Percentiles rank a stretch among this genome's conserved stretches.
These are phyloP conservation scores for Nibea albiflora DNA, from an alignment of 2,113 vertebrate species.

Conservation along the genomic window DNA sequence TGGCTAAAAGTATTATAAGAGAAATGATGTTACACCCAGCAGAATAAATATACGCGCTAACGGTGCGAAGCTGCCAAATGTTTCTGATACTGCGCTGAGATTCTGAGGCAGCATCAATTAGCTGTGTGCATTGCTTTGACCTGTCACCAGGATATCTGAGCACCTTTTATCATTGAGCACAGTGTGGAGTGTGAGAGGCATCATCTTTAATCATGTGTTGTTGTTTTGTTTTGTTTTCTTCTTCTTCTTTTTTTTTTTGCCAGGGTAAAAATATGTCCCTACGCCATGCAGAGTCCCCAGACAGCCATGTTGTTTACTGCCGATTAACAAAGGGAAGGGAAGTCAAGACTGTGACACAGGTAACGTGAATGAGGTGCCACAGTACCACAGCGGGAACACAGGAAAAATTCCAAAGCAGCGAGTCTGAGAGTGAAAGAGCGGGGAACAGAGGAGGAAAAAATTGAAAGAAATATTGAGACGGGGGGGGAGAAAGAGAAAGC, in stretches of 20 bases:
- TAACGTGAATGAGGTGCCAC: conserved; percentile 80
- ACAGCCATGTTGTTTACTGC: conserved; percentile 86
- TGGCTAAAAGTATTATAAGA: conserved; percentile 52
- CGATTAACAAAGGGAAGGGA: conserved; percentile 86
- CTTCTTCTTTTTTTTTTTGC: conserved; percentile 55
- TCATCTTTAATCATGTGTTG: conserved; percentile 84
- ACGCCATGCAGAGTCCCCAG: conserved; percentile 80
- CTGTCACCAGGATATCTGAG: conserved; percentile 83
- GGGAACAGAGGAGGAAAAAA: conserved; percentile 28
- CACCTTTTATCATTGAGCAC: conserved; percentile 83
- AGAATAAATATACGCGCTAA: conserved; percentile 67
- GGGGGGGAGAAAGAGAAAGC: not conserved
- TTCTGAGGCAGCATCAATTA: conserved; percentile 84
- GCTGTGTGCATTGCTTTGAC: conserved; percentile 80
- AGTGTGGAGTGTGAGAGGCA: conserved; percentile 76
- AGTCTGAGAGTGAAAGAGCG: conserved; percentile 36
- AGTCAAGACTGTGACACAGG: conserved; percentile 83
- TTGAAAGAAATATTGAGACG: conserved; percentile 15
- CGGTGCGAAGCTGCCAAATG: conserved; percentile 72
- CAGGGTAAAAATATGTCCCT: conserved; percentile 81
- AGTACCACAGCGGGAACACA: conserved; percentile 68
- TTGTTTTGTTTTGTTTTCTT: conserved; percentile 32
- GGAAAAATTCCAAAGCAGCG: conserved; percentile 68
- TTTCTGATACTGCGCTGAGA: conserved; percentile 71
- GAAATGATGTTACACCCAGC: conserved; percentile 56